These are phyloP conservation scores for Zaprionus africanus DNA, from an alignment of 1,140 invertebrate genomes.

Conservation along the genomic window DNA sequence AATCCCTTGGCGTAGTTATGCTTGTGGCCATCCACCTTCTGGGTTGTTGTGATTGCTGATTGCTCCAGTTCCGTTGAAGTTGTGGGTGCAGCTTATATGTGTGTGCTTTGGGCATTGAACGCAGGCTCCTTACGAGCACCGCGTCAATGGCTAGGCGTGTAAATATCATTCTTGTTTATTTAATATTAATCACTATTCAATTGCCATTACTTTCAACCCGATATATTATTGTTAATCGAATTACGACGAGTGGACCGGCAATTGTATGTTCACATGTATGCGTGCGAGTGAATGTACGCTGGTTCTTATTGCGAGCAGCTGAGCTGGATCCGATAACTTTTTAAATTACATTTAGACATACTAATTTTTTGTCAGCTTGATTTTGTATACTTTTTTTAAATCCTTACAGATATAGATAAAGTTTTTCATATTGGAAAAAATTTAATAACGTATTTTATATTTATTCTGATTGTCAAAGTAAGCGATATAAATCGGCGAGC, in stretches of 20 bases:
- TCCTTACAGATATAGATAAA: too few relatives aligned
- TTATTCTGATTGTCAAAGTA: not conserved
- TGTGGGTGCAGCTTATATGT: constrained; percentile 18
- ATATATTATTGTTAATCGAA: constrained; percentile 32
- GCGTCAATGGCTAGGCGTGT: constrained; percentile 44
- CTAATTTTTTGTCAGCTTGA: too few relatives aligned
- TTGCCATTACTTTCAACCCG: constrained; percentile 37
- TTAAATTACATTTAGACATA: too few relatives aligned
- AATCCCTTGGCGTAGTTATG: constrained; percentile 26
- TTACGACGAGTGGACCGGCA: constrained; percentile 3
- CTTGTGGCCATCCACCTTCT: constrained; percentile 17
- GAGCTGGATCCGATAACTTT: not conserved
- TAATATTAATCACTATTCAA: constrained; percentile 17
- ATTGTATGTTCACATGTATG: not conserved
- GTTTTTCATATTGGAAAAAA: not conserved
- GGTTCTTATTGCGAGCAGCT: not conserved
- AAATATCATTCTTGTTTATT: constrained; percentile 45
- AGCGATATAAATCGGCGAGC: not conserved
- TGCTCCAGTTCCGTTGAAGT: not conserved
- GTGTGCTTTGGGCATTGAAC: constrained; percentile 12
- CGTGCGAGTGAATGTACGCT: not conserved
- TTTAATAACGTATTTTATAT: not conserved
- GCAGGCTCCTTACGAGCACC: constrained; percentile 32
- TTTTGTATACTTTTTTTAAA: not conserved
- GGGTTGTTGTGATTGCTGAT: constrained; percentile 1